Evolutionary conservation across 2,888 invertebrate species (phyloP), one percentile per base, ranked within the genome.

Genomic region (Drosophila gaucha): DNA sequence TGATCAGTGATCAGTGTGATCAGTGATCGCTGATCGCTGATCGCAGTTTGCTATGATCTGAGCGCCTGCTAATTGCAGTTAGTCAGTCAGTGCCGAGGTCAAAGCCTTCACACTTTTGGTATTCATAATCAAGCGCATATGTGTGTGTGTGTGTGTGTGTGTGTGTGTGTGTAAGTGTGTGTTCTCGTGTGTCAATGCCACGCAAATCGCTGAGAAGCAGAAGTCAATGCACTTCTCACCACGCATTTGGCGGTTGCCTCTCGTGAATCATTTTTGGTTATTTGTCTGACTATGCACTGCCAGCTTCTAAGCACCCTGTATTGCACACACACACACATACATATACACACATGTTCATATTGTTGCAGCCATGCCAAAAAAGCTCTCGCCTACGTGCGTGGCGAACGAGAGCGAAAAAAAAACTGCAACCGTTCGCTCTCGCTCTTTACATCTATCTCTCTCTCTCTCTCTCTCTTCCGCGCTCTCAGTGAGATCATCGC

Each of bases 261-360:
- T 63, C 28, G 68, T 73, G 72, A 73, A 75, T 73, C 72, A 73
- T 75, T 75, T 73, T 75, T 52, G 76, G 76, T 26, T 65, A 76
- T 65, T 71, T 56, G 76, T 49, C 59, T 65, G 71, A 51, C 76
- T 75, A 75, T 75, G 75, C 55, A 64, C 24, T 24, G 38, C 31
- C 46, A 65, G 66, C 55, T 73, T 73, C 72, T 73, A 76, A 73
- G 72, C 72, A 65, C 72, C 76, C 72, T 68, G 74, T 63, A 69
- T 62, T 38, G 12, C 33, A 30, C 56, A 35, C 38, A 26, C 31
- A 49, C 22, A 33, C 8, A 33, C 46, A 36, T n/a, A 33, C 30
- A 43, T 6, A 33, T 8, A 44, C 26, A 18, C 33, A 4, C 12
- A 9, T 26, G 9, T 31, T 26, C 26, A 44, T 38, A 50, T 39